Conservation (phyloP, 2,113 vertebrate genomes). For the Poeciliopsis prolifica region DNA sequence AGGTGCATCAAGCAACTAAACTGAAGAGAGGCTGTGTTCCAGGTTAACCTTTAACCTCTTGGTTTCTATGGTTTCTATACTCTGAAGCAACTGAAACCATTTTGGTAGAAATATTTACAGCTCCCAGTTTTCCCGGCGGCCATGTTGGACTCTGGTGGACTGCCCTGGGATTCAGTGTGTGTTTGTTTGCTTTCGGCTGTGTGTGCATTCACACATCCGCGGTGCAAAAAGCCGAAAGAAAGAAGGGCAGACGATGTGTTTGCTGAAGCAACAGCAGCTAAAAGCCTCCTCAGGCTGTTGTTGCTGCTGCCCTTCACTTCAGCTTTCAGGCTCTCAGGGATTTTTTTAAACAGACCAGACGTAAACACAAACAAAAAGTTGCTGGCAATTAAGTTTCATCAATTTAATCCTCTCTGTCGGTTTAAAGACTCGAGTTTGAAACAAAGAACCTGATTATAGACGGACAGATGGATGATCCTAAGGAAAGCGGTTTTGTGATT, state of each 20-base stretch:
- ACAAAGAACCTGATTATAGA: no score
- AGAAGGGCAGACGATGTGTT: conserved; percentile 3
- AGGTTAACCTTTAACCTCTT: no score
- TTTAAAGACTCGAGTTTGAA: neutral
- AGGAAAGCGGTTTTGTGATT: no score
- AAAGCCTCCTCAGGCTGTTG: conserved; percentile 53
- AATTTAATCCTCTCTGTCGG: neutral
- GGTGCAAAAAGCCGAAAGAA: conserved; percentile 64
- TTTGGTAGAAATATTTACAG: neutral
- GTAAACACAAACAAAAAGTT: neutral
- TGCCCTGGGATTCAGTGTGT: conserved; percentile 33
- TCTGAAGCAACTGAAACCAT: neutral
- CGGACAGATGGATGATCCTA: no score
- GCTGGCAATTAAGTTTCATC: neutral
- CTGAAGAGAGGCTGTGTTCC: no score
- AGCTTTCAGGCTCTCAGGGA: conserved; percentile 18
- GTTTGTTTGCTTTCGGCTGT: conserved; percentile 59
- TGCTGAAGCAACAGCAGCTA: conserved; percentile 41
- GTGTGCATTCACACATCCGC: conserved; percentile 51
- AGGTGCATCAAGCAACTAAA: no score
- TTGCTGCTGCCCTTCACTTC: conserved; percentile 46
- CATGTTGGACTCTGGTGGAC: neutral
- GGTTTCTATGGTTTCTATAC: neutral
- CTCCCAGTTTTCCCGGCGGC: neutral
- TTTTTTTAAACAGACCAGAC: neutral